A percentile compares a stretch with the other conserved stretches of the same genome.
phyloP scores from a whole-genome alignment of 2,113 vertebrate species.

The Anoplopoma fimbria region DNA sequence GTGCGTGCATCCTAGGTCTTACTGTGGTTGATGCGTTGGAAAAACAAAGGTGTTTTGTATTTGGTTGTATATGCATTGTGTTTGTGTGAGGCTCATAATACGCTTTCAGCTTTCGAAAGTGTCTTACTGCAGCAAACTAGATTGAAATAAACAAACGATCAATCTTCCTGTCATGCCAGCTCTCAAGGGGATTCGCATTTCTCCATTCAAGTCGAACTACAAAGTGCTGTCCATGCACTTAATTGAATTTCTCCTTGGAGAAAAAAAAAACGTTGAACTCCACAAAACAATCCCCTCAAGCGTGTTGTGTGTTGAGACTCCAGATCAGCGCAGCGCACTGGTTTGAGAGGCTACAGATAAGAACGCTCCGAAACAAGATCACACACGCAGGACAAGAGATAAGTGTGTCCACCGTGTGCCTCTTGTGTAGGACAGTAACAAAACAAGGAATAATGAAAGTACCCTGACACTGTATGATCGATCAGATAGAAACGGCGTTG shows the following conservation, averaged over 20 bases:
- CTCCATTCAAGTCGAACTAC: constrained; percentile 14
- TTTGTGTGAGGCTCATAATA: neutral
- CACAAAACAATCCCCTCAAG: constrained; percentile 17
- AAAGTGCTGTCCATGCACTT: constrained; percentile 13
- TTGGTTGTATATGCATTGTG: neutral
- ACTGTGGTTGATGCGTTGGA: neutral
- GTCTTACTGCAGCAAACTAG: neutral
- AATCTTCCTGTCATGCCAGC: constrained; percentile 36
- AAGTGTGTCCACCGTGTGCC: constrained; percentile 20
- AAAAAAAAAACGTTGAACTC: constrained; percentile 2
- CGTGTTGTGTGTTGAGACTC: constrained; percentile 35
- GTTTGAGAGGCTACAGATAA: constrained; percentile 29
- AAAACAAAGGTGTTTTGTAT: neutral
- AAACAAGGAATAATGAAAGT: constrained; percentile 7
- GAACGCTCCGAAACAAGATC: constrained; percentile 62
- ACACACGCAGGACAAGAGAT: constrained; percentile 60
- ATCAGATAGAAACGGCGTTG: constrained; percentile 25
- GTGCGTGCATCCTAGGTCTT: too few species aligned
- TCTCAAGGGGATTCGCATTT: constrained; percentile 2
- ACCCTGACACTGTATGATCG: constrained; percentile 16
- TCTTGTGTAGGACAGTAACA: constrained; percentile 5
- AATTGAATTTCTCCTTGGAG: constrained; percentile 28
- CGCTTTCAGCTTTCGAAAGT: neutral
- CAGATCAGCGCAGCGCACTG: constrained; percentile 6
- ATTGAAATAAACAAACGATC: constrained; percentile 33